Percentiles rank a stretch among this genome's conserved stretches.
phyloP scores from a whole-genome alignment of 2,113 vertebrate genomes.

The Peromyscus polionotus region DNA sequence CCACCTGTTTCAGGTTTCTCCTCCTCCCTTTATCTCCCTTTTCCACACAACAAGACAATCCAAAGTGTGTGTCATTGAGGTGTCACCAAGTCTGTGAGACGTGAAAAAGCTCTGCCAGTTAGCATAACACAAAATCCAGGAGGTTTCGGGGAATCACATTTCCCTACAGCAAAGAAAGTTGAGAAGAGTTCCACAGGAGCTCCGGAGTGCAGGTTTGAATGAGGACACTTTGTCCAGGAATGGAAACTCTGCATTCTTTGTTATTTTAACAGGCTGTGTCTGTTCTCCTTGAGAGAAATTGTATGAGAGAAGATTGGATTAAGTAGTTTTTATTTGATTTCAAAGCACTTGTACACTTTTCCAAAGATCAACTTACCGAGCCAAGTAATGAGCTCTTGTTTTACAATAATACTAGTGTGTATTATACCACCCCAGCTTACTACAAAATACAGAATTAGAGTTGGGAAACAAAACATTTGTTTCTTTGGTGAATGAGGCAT shows the following conservation, averaged over 20 bases:
- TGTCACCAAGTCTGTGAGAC: slow-evolving; percentile 92
- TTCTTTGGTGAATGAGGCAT: slow-evolving; percentile 88
- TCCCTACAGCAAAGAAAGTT: slow-evolving; percentile 93
- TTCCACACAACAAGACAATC: slow-evolving; percentile 94
- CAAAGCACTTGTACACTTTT: slow-evolving; percentile 92
- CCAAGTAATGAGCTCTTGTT: slow-evolving; percentile 92
- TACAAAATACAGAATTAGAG: slow-evolving; percentile 87
- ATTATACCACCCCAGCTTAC: slow-evolving; percentile 87
- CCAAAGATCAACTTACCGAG: slow-evolving; percentile 93
- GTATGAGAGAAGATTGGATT: slow-evolving; percentile 92
- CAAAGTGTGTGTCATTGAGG: slow-evolving; percentile 93
- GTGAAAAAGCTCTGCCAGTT: slow-evolving; percentile 92
- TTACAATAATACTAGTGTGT: slow-evolving; percentile 89
- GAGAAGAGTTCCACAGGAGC: slow-evolving; percentile 94
- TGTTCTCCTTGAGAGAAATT: slow-evolving; percentile 93
- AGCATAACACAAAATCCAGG: slow-evolving; percentile 93
- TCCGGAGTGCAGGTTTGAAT: slow-evolving; percentile 94
- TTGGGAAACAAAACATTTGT: slow-evolving; percentile 89
- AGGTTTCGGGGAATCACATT: slow-evolving; percentile 92
- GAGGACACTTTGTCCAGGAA: slow-evolving; percentile 98
- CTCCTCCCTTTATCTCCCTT: slow-evolving; percentile 91
- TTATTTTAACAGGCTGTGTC: slow-evolving; percentile 99
- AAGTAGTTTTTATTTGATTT: slow-evolving; percentile 96
- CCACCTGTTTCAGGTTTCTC: slow-evolving; percentile 95
- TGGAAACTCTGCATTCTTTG: slow-evolving; percentile 96